These are phyloP conservation scores for Colletes latitarsis DNA, from an alignment of 1,140 invertebrate genomes.

Conservation along the genomic window DNA sequence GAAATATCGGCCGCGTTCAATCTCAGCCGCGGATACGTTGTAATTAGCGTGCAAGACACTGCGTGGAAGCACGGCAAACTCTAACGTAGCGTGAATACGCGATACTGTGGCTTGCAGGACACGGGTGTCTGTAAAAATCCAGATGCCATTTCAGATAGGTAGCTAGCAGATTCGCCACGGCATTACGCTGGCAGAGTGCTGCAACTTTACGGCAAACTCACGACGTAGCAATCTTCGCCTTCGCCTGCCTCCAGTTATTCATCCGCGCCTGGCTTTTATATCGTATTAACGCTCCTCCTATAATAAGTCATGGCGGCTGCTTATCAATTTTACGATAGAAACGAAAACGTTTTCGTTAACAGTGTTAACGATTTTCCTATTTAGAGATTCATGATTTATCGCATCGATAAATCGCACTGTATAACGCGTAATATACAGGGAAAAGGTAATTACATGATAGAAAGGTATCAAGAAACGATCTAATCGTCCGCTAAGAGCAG, in stretches of 20 bases:
- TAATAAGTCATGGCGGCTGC: conserved; percentile 27
- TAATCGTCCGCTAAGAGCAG: conserved; percentile 18
- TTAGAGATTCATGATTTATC: conserved; percentile 9
- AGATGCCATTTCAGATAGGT: conserved; percentile 63
- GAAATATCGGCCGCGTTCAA: conserved; percentile 58
- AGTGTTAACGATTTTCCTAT: conserved; percentile 30
- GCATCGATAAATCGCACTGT: conserved; percentile 31
- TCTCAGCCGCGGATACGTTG: conserved; percentile 51
- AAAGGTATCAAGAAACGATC: conserved; percentile 32
- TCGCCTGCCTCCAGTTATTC: conserved; percentile 36
- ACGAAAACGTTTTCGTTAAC: conserved; percentile 11
- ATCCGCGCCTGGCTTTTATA: conserved; percentile 30
- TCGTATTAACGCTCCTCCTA: conserved; percentile 37
- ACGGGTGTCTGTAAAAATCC: conserved; percentile 63
- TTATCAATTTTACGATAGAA: conserved; percentile 25
- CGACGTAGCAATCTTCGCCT: conserved; percentile 38
- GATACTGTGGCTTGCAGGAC: conserved; percentile 48
- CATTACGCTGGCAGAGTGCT: conserved; percentile 17
- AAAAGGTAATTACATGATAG: conserved; percentile 19
- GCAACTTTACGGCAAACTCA: conserved; percentile 28
- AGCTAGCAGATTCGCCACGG: conserved; percentile 53
- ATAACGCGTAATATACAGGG: neutral
- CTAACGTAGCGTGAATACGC: conserved; percentile 47
- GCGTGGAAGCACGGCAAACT: conserved; percentile 34
- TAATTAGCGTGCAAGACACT: conserved; percentile 56